phyloP scores from a whole-genome alignment of 2,888 invertebrate genomes.

The Phortica okadai region DNA sequence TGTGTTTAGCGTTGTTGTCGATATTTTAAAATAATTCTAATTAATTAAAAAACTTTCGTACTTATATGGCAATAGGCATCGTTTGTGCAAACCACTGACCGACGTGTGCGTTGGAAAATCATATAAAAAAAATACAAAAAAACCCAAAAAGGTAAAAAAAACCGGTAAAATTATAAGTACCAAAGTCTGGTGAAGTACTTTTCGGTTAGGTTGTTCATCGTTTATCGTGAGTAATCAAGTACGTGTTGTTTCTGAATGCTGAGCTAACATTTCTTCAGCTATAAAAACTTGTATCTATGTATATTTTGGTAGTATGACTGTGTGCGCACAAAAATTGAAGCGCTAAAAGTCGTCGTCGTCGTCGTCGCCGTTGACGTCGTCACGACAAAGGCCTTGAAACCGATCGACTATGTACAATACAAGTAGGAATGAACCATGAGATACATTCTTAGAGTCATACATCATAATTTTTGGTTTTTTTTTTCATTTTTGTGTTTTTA shows the following conservation, averaged over 20 bases:
- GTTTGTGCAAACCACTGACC: neutral
- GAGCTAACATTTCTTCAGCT: neutral
- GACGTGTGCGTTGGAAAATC: neutral
- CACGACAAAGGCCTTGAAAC: constrained; percentile 25
- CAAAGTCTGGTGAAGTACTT: constrained; percentile 1
- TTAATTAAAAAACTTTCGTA: constrained; percentile 23
- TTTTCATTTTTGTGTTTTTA: too few species aligned
- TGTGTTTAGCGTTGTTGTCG: neutral
- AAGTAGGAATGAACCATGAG: constrained; percentile 5
- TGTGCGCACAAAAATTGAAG: neutral
- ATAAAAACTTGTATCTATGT: neutral
- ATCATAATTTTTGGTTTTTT: neutral
- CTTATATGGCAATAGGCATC: neutral
- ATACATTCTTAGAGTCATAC: constrained; percentile 24
- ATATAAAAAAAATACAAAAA: neutral
- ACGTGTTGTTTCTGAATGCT: constrained; percentile 1
- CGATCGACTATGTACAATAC: neutral
- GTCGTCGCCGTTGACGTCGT: neutral
- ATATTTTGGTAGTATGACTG: neutral
- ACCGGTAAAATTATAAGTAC: neutral
- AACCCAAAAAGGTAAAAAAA: neutral
- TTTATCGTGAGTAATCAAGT: neutral
- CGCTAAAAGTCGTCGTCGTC: neutral
- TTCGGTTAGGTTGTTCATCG: neutral
- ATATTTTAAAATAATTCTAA: constrained; percentile 23